Percentiles rank a stretch among this genome's conserved stretches.
These are phyloP conservation scores for Sesia bembeciformis DNA, from an alignment of 2,888 invertebrate genomes.

Conservation along the genomic window DNA sequence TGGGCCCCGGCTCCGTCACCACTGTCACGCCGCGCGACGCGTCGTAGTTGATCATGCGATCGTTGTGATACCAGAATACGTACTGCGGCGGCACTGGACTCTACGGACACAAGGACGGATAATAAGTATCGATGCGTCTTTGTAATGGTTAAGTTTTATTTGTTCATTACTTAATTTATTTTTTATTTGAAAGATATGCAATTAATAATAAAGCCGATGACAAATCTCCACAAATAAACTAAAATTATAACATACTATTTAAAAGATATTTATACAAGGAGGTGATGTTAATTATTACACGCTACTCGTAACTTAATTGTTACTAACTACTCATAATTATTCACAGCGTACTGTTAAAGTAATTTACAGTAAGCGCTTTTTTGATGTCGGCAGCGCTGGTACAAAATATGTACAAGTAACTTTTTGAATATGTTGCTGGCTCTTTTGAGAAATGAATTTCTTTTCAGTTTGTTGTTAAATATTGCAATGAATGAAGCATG, in stretches of 20 bases:
- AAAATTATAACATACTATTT: too few species aligned
- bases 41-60: constrained; percentile 95
- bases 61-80: constrained; percentile 97
- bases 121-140: neutral
- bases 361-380: too few species aligned
- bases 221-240: too few species aligned
- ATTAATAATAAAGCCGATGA: too few species aligned
- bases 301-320: too few species aligned
- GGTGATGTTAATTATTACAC: too few species aligned
- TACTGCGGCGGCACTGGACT: constrained; percentile 94
- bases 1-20: constrained; percentile 87
- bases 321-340: too few species aligned
- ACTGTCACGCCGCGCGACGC: constrained; percentile 87
- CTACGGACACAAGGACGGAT: constrained; percentile 55
- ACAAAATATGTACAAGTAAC: neutral
- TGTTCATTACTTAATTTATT: too few species aligned
- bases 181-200: too few species aligned
- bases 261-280: too few species aligned
- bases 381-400: neutral
- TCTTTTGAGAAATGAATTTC: neutral
- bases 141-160: neutral
- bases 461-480: neutral
- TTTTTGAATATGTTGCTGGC: neutral
- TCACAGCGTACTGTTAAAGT: too few species aligned
- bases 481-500: neutral